A percentile compares a stretch with the other conserved stretches of the same genome.
phyloP scores from a whole-genome alignment of 2,113 vertebrate genomes.

The Climacteris rufus region DNA sequence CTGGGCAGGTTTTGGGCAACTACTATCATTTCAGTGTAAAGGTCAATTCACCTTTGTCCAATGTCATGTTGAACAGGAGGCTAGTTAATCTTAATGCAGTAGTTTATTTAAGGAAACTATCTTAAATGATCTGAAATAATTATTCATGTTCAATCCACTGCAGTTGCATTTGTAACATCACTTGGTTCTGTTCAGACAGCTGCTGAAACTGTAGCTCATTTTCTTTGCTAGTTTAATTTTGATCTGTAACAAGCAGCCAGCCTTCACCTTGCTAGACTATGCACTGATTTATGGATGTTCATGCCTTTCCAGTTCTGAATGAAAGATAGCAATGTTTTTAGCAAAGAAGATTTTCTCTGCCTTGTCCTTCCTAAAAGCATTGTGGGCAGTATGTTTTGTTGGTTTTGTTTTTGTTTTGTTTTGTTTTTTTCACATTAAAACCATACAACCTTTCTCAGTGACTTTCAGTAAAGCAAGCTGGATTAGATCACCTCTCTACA shows the following conservation, averaged over 20 bases:
- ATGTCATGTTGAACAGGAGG: neutral
- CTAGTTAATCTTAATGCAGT: neutral
- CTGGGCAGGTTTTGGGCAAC: neutral
- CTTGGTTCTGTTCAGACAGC: neutral
- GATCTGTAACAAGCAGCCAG: neutral
- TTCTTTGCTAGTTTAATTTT: neutral
- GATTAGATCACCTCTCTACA: neutral
- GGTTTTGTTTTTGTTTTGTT: too few relatives aligned
- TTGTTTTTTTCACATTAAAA: neutral
- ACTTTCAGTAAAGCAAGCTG: neutral
- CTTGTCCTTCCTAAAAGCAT: neutral
- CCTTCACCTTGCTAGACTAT: neutral
- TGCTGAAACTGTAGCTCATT: neutral
- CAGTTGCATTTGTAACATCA: neutral
- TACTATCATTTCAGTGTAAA: neutral
- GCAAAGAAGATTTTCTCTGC: neutral
- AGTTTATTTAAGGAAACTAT: neutral
- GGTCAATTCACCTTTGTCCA: neutral
- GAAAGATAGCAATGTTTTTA: neutral
- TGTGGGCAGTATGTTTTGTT: neutral
- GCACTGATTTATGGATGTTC: neutral
- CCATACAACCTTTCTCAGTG: neutral
- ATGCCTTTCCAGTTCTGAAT: neutral
- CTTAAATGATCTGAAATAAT: neutral
- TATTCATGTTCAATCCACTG: neutral